Percentiles rank a stretch among this genome's conserved stretches.
Conservation (phyloP, 2,113 vertebrate genomes). For the Sinocyclocheilus grahami region DNA sequence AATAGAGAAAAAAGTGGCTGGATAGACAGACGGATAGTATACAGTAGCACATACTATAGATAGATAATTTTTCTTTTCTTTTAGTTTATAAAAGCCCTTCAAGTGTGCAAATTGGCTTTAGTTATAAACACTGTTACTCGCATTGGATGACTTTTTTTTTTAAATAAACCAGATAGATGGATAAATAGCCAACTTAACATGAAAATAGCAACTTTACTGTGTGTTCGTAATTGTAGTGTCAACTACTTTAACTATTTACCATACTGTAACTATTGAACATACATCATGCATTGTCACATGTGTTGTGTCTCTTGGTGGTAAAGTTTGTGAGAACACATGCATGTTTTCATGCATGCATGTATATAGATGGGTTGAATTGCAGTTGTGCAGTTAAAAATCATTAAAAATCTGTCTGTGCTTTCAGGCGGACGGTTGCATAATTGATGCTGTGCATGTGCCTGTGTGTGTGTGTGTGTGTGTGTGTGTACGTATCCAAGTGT, state of each 20-base stretch:
- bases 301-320: neutral
- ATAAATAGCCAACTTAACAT: neutral
- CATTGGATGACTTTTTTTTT: too few relatives aligned
- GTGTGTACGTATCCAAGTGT: constrained; percentile 18
- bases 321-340: neutral
- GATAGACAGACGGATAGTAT: neutral
- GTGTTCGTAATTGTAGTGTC: too few relatives aligned
- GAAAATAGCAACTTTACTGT: too few relatives aligned
- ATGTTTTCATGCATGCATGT: neutral
- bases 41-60: neutral
- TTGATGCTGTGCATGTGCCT: constrained; percentile 31
- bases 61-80: too few relatives aligned
- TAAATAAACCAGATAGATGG: too few relatives aligned
- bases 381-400: neutral
- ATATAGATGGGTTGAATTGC: neutral
- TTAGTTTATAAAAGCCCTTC: too few relatives aligned
- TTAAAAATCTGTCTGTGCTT: neutral
- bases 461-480: neutral
- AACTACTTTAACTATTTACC: too few relatives aligned
- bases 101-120: too few relatives aligned
- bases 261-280: too few relatives aligned
- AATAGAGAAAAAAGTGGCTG: neutral
- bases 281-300: too few relatives aligned
- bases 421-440: neutral
- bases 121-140: too few relatives aligned